These are phyloP conservation scores for Meta bourneti DNA, from an alignment of 2,888 invertebrate species.

Conservation along the genomic window DNA sequence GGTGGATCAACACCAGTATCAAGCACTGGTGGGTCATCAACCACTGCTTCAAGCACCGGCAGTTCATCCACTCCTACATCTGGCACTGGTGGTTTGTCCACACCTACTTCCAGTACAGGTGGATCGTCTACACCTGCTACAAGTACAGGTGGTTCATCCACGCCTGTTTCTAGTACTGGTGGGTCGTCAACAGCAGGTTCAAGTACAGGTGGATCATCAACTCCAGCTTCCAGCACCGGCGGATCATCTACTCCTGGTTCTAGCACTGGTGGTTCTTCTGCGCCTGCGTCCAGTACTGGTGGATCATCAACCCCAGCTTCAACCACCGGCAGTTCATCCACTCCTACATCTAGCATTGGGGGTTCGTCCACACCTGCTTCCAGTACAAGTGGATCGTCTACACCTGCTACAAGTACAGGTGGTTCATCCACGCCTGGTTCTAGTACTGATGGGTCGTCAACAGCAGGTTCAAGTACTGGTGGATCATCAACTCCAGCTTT, in stretches of 20 bases:
- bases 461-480: background rate
- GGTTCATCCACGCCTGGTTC: background rate
- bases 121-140: background rate
- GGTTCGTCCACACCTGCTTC: background rate
- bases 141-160: background rate
- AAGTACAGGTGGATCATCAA: background rate
- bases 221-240: background rate
- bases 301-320: background rate
- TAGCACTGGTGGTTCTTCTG: background rate
- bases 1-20: background rate
- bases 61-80: background rate
- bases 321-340: background rate
- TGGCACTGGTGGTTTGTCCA: background rate
- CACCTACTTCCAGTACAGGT: background rate
- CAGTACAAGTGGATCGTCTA: background rate
- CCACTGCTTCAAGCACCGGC: background rate
- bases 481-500: background rate
- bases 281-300: too few species aligned
- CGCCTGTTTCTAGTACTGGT: background rate
- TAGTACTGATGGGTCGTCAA: background rate
- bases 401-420: background rate
- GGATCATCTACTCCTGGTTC: background rate
- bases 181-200: slow-evolving; percentile 9
- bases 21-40: background rate
- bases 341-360: too few species aligned